Percentiles rank a stretch among this genome's conserved stretches.
Conservation (phyloP, 2,888 invertebrate species). For the Macaria notata region DNA sequence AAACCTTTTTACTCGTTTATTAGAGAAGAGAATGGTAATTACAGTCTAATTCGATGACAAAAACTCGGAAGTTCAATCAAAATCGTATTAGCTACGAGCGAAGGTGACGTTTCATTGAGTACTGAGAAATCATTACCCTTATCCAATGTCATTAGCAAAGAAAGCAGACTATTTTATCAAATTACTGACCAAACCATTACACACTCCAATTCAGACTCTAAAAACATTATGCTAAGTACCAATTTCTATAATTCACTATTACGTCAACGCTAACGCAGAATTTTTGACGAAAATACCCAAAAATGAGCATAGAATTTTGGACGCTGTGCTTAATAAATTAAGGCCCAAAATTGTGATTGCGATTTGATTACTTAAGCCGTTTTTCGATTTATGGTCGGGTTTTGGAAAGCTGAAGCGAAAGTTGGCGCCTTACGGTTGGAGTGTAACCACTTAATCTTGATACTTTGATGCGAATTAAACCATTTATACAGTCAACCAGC, state of each 20-base stretch:
- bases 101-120: slow-evolving; percentile 38
- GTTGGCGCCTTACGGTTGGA: slow-evolving; percentile 59
- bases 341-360: slow-evolving; percentile 29
- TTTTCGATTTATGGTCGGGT: slow-evolving; percentile 49
- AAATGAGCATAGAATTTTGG: slow-evolving; percentile 22
- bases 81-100: slow-evolving; percentile 53
- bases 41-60: slow-evolving; percentile 8
- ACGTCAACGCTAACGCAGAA: slow-evolving; percentile 9
- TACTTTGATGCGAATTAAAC: slow-evolving; percentile 44
- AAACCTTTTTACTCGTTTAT: too few species aligned
- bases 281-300: slow-evolving; percentile 9
- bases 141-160: slow-evolving; percentile 58
- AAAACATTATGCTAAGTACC: slow-evolving; percentile 25
- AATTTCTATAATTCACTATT: slow-evolving; percentile 37
- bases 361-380: slow-evolving; percentile 42
- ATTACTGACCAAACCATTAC: slow-evolving; percentile 34
- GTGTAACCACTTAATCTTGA: slow-evolving; percentile 60
- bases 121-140: slow-evolving; percentile 46
- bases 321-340: slow-evolving; percentile 22
- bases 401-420: slow-evolving; percentile 80
- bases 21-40: too few species aligned
- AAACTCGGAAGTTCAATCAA: slow-evolving; percentile 48
- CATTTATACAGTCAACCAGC: slow-evolving; percentile 26
- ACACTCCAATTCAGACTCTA: slow-evolving; percentile 27
- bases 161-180: slow-evolving; percentile 48